Evolutionary conservation across 2,797 vertebrate genomes (phyloP).

Genomic region (Taenioides sp.): DNA sequence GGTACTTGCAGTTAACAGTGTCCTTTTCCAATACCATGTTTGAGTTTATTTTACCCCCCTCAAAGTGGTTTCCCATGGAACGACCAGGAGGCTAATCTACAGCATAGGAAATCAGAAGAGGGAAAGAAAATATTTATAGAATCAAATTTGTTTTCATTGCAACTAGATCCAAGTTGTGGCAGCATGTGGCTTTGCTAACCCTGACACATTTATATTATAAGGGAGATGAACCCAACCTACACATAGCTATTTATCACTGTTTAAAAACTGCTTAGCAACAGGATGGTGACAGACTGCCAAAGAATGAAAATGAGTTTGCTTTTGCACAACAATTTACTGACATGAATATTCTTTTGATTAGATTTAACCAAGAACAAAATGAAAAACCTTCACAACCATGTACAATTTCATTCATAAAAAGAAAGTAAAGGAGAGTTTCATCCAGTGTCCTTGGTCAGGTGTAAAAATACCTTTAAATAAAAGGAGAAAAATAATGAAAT

Average conservation of each 20-base stretch:
- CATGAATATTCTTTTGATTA: conserved; percentile 1
- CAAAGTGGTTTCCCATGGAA: conserved; percentile 61
- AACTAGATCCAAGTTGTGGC: conserved; percentile 33
- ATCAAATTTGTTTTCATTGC: conserved; percentile 47
- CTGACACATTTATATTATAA: conserved; percentile 39
- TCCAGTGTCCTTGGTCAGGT: background rate
- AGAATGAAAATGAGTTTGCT: conserved; percentile 17
- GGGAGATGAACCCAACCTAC: conserved; percentile 22
- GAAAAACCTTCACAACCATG: background rate
- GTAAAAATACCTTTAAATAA: background rate
- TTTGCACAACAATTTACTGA: conserved; percentile 21
- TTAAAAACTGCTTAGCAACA: conserved; percentile 73
- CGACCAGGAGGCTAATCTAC: conserved; percentile 42
- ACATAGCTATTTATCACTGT: conserved; percentile 63
- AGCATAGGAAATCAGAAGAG: conserved; percentile 32
- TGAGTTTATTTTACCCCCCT: conserved; percentile 49
- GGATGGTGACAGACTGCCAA: conserved; percentile 34
- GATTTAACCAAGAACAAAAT: background rate
- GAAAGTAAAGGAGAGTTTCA: background rate
- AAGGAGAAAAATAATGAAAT: too few species aligned
- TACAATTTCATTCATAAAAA: conserved; percentile 10
- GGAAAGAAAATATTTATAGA: conserved; percentile 36
- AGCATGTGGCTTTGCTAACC: conserved; percentile 6
- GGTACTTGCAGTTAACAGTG: conserved; percentile 36
- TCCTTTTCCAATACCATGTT: conserved; percentile 61